Evolutionary conservation across 2,113 vertebrate genomes (phyloP).

Genomic region (Orycteropus afer): DNA sequence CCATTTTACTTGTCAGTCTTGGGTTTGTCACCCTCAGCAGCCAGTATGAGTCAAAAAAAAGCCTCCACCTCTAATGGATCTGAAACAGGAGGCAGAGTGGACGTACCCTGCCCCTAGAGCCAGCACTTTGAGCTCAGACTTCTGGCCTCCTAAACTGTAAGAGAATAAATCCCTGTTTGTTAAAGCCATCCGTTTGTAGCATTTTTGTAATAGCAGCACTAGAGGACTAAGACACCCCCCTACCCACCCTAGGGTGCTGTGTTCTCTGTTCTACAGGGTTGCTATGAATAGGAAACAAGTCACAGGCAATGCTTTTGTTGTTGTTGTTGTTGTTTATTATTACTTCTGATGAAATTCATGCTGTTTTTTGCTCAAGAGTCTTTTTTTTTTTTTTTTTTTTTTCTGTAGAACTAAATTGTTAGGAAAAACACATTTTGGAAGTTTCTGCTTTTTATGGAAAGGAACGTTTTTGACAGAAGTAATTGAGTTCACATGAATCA

Average conservation of each 20-base stretch:
- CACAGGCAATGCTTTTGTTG: background rate
- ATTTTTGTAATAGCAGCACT: too few relatives aligned
- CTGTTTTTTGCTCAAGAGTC: constrained; percentile 62
- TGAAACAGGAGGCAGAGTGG: too few relatives aligned
- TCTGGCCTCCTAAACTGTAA: too few relatives aligned
- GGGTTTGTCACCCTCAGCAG: too few relatives aligned
- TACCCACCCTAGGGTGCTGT: background rate
- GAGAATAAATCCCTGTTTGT: too few relatives aligned
- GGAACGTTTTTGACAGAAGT: constrained; percentile 77
- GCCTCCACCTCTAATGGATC: too few relatives aligned
- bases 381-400: background rate
- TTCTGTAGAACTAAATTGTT: constrained; percentile 43
- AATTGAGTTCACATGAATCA: constrained; percentile 77
- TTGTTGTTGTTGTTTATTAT: constrained; percentile 58
- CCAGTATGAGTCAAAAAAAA: too few relatives aligned
- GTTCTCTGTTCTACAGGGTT: background rate
- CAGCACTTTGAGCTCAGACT: too few relatives aligned
- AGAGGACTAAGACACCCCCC: too few relatives aligned
- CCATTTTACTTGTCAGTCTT: too few relatives aligned
- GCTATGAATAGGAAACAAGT: background rate
- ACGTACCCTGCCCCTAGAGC: too few relatives aligned
- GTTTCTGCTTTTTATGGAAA: constrained; percentile 76
- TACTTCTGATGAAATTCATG: constrained; percentile 66
- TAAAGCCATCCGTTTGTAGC: too few relatives aligned
- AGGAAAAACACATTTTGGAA: constrained; percentile 52